Conservation (phyloP, 2,797 vertebrate species). For the Lerista edwardsae region DNA sequence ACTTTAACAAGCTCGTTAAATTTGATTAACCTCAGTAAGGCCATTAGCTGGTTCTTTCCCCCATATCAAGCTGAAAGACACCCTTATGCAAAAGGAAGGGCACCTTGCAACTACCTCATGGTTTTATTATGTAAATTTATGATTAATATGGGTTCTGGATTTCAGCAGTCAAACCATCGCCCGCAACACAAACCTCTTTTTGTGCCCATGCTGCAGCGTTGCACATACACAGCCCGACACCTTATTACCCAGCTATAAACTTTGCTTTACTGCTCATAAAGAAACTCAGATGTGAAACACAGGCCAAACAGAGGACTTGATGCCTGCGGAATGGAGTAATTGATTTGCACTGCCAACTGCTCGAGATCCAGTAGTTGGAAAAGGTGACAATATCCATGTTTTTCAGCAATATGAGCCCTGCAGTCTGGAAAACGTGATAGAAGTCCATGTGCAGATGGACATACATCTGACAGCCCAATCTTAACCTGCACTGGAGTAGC, state of each 20-base stretch:
- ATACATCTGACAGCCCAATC: too few species aligned
- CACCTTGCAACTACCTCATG: constrained; percentile 38
- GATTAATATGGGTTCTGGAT: constrained; percentile 25
- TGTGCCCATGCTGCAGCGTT: background rate
- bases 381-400: constrained; percentile 1
- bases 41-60: constrained; percentile 52
- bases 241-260: background rate
- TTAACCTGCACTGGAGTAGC: too few species aligned
- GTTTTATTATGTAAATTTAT: constrained; percentile 28
- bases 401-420: constrained; percentile 11
- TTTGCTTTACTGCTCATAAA: background rate
- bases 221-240: background rate
- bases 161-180: constrained; percentile 30
- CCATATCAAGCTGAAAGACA: constrained; percentile 51
- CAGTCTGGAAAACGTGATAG: constrained; percentile 14
- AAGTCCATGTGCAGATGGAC: background rate
- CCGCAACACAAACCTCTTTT: constrained; percentile 3
- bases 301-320: background rate
- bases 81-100: constrained; percentile 44
- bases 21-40: constrained; percentile 68
- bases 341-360: constrained; percentile 4
- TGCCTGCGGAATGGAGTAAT: background rate
- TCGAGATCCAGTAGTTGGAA: constrained; percentile 18
- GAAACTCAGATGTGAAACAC: constrained; percentile 28
- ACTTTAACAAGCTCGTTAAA: constrained; percentile 66